Conservation (phyloP, 2,888 invertebrate genomes). For the Aricia artaxerxes region DNA sequence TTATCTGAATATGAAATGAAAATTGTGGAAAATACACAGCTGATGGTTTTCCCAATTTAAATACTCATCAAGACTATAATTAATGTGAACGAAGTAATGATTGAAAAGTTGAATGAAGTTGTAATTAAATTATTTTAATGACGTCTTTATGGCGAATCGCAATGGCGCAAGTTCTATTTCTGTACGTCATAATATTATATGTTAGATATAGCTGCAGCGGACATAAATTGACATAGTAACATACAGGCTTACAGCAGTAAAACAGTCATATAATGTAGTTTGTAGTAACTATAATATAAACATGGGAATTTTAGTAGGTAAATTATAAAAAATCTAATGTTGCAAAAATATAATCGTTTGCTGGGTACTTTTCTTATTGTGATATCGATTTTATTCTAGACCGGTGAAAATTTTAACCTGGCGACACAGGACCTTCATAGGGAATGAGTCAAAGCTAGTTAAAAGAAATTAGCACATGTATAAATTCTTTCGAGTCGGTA, state of each 20-base stretch:
- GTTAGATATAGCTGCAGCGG: not conserved
- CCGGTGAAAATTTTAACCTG: too few species aligned
- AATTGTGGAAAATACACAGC: not conserved
- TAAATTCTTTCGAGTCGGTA: not conserved
- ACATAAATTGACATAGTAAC: not conserved
- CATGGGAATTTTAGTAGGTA: not conserved
- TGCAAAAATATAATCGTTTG: not conserved
- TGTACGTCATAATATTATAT: slow-evolving; percentile 21
- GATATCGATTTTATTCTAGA: not conserved
- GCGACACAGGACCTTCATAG: too few species aligned
- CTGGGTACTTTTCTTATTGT: not conserved
- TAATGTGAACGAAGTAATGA: not conserved
- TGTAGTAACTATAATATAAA: not conserved
- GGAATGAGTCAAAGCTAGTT: too few species aligned
- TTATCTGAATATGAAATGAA: not conserved
- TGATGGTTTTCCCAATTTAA: not conserved
- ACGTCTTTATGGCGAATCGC: slow-evolving; percentile 16
- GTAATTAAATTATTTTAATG: slow-evolving; percentile 13
- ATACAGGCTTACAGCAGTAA: not conserved
- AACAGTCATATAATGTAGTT: not conserved
- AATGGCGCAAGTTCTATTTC: slow-evolving; percentile 29
- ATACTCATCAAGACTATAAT: not conserved
- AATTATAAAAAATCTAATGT: not conserved
- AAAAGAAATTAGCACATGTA: not conserved
- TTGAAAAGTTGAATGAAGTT: not conserved